phyloP scores from a whole-genome alignment of 30 jellyfish, hydroid and myxozoan species.

The Hydractinia symbiolongicarpus region DNA sequence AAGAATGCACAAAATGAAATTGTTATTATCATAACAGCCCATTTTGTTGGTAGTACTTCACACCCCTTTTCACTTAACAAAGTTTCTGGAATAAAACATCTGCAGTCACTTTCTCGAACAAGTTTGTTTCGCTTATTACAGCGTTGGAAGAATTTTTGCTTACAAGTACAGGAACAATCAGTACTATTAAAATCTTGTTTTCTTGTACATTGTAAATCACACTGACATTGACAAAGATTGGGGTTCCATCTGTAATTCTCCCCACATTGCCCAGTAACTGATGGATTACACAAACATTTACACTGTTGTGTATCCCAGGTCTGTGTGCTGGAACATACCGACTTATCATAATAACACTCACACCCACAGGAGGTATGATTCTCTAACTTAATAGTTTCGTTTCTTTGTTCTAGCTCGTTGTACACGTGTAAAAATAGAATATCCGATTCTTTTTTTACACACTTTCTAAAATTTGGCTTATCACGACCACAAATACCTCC shows the following conservation, averaged over 20 bases:
- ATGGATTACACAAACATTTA: constrained; percentile 23
- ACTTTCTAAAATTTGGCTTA: constrained; percentile 17
- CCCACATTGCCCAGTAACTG: not conserved
- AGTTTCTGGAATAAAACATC: constrained; percentile 19
- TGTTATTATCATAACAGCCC: constrained; percentile 32
- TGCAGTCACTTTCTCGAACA: constrained; percentile 25
- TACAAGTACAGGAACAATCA: constrained; percentile 38
- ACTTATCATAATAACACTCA: constrained; percentile 28
- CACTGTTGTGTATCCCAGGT: constrained; percentile 29
- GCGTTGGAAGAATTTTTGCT: constrained; percentile 2
- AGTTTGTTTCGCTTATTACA: constrained; percentile 14
- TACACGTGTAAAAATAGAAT: constrained; percentile 16
- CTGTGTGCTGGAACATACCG: constrained; percentile 27
- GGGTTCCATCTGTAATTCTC: constrained; percentile 36
- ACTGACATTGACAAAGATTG: constrained; percentile 27
- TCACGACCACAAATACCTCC: constrained; percentile 27
- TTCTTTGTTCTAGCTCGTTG: not conserved
- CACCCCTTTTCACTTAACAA: not conserved
- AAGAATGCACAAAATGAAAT: constrained; percentile 23
- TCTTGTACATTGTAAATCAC: constrained; percentile 10
- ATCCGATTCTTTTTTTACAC: not conserved
- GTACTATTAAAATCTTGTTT: constrained; percentile 11
- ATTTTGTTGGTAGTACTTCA: constrained; percentile 31
- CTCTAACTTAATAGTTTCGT: constrained; percentile 25
- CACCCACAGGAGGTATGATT: constrained; percentile 37